Percentiles rank a stretch among this genome's conserved stretches.
Evolutionary conservation across 2,888 invertebrate genomes (phyloP).

Genomic region (Leptinotarsa peninsularis): DNA sequence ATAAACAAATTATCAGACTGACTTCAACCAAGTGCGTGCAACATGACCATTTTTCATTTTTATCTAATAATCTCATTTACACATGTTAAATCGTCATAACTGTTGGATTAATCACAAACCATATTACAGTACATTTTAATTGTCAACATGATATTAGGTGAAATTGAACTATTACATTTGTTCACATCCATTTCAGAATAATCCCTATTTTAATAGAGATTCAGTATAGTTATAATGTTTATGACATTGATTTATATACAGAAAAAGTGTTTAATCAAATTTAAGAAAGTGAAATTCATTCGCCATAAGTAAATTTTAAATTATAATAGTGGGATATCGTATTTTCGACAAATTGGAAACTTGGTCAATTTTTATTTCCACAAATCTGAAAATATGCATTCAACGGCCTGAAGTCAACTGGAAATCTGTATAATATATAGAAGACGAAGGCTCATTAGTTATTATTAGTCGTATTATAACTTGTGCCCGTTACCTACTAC

Average conservation of each 20-base stretch:
- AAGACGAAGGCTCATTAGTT: too few relatives aligned
- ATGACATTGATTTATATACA: background rate
- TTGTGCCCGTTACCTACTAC: too few relatives aligned
- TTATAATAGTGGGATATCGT: background rate
- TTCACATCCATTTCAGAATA: background rate
- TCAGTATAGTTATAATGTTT: background rate
- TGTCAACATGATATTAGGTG: conserved; percentile 13
- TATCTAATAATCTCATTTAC: conserved; percentile 36
- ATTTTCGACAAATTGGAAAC: too few relatives aligned
- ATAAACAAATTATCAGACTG: conserved; percentile 3
- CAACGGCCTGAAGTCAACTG: too few relatives aligned
- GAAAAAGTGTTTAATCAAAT: too few relatives aligned
- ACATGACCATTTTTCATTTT: conserved; percentile 34
- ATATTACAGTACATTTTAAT: conserved; percentile 13
- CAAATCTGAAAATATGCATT: too few relatives aligned
- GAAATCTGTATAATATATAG: too few relatives aligned
- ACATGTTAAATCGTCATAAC: conserved; percentile 34
- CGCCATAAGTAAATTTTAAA: background rate
- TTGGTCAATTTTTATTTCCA: too few relatives aligned
- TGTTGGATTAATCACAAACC: conserved; percentile 31
- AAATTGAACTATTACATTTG: conserved; percentile 23
- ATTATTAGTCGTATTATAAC: too few relatives aligned
- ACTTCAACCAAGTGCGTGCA: conserved; percentile 26
- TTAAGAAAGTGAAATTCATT: too few relatives aligned
- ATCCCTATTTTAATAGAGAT: background rate